phyloP scores from a whole-genome alignment of 2,888 invertebrate genomes.

The Xestia c-nigrum region DNA sequence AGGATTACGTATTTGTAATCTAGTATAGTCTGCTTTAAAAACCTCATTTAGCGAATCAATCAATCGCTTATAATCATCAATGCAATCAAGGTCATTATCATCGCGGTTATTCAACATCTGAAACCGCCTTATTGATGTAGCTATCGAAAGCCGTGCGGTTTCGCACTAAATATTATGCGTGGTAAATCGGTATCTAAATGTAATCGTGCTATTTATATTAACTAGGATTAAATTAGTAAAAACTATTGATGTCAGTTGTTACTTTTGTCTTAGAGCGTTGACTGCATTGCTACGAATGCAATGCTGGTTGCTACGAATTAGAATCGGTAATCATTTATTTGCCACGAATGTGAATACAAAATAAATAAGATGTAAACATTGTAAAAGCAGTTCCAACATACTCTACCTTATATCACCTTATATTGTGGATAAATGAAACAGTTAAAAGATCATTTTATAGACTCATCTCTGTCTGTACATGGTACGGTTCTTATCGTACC shows the following conservation, averaged over 20 bases:
- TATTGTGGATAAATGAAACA: neutral
- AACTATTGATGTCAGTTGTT: neutral
- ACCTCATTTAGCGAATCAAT: constrained; percentile 27
- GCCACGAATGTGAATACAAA: no score
- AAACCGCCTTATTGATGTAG: constrained; percentile 19
- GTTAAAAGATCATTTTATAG: neutral
- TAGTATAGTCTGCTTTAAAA: neutral
- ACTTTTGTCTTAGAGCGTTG: neutral
- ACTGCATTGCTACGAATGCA: no score
- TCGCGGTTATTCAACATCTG: constrained; percentile 11
- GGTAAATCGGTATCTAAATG: neutral
- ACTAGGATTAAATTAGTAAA: neutral
- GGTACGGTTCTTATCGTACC: constrained; percentile 1
- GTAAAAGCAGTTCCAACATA: no score
- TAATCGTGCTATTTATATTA: neutral
- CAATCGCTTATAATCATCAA: constrained; percentile 5
- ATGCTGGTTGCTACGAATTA: neutral
- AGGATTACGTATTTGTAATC: neutral
- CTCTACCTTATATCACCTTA: neutral
- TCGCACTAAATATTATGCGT: neutral
- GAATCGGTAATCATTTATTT: no score
- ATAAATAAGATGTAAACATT: no score
- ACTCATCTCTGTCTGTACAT: neutral
- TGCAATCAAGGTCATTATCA: constrained; percentile 33
- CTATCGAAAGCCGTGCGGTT: neutral